These are phyloP conservation scores for Neomorphus geoffroyi DNA, from an alignment of 2,797 vertebrate species.

Conservation along the genomic window DNA sequence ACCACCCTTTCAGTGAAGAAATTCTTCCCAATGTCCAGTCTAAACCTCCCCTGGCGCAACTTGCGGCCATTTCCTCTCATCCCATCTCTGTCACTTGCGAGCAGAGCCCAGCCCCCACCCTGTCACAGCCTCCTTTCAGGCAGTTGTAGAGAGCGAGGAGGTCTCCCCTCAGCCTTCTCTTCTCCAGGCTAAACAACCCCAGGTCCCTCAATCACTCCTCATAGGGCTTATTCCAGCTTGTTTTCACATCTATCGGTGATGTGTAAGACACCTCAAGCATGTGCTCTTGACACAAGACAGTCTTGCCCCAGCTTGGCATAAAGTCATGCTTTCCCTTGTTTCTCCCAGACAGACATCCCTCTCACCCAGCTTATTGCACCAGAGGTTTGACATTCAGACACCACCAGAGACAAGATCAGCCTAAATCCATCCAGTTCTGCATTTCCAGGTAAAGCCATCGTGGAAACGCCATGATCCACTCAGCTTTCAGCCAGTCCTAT, in stretches of 20 bases:
- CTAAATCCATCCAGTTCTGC: not conserved
- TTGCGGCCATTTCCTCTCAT: too few species aligned
- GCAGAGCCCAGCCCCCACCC: too few species aligned
- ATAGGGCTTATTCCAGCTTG: too few species aligned
- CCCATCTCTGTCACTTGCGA: too few species aligned
- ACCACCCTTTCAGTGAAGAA: too few species aligned
- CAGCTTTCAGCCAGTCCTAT: fast-evolving
- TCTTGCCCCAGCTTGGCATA: not conserved
- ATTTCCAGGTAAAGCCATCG: not conserved
- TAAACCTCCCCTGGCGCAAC: too few species aligned
- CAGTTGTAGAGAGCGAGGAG: too few species aligned
- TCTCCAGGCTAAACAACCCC: too few species aligned
- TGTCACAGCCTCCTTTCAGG: too few species aligned
- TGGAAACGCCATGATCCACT: fast-evolving
- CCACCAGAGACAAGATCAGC: not conserved
- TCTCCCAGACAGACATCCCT: not conserved
- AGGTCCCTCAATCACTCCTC: too few species aligned
- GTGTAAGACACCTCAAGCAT: not conserved
- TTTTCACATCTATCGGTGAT: fast-evolving
- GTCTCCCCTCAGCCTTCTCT: too few species aligned
- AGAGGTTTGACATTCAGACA: not conserved
- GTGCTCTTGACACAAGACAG: fast-evolving
- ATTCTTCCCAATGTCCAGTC: too few species aligned
- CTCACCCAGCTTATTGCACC: not conserved
- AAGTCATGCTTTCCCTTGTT: not conserved